Percentiles rank a stretch among this genome's conserved stretches.
Conservation (phyloP, 2,797 vertebrate species). For the Limosa lapponica region DNA sequence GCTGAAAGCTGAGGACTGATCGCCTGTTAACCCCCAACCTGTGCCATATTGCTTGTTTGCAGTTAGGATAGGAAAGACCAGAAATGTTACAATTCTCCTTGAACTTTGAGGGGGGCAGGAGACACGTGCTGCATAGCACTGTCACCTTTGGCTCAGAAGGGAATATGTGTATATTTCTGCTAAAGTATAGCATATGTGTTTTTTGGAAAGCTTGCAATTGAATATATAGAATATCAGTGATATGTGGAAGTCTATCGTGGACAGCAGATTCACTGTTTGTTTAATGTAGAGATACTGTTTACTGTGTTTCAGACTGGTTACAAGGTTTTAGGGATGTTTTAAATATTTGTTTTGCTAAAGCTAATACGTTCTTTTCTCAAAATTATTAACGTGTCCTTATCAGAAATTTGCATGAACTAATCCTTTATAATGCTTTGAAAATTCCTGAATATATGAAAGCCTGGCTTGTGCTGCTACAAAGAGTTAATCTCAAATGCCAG, state of each 20-base stretch:
- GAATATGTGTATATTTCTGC: neutral
- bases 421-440: conserved; percentile 30
- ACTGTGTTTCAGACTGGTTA: neutral
- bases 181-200: neutral
- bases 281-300: neutral
- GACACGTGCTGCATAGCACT: neutral
- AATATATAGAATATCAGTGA: fast-evolving
- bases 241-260: neutral
- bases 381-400: conserved; percentile 22
- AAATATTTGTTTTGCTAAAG: conserved; percentile 13
- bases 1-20: neutral
- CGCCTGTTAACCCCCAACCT: neutral
- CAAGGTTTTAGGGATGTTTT: neutral
- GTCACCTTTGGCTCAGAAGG: neutral
- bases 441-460: neutral
- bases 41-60: neutral
- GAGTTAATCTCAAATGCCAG: conserved; percentile 35
- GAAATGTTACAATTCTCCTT: neutral
- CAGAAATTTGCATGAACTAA: conserved; percentile 42
- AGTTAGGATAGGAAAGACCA: neutral
- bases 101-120: neutral
- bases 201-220: neutral
- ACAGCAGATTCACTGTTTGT: neutral
- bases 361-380: neutral
- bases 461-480: neutral